phyloP scores from a whole-genome alignment of 1,140 invertebrate genomes.

The Trissolcus basalis region DNA sequence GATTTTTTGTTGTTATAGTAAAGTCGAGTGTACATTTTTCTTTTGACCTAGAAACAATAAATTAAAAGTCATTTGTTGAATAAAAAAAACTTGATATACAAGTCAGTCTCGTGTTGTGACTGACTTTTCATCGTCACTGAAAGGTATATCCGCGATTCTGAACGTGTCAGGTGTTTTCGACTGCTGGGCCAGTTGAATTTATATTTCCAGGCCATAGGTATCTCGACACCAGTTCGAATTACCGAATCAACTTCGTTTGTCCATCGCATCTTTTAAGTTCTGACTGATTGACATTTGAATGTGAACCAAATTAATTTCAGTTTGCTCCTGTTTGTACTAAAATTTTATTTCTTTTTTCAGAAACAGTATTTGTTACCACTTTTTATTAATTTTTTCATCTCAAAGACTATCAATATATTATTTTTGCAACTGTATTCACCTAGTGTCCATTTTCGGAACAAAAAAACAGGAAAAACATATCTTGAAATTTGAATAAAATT shows the following conservation, averaged over 20 bases:
- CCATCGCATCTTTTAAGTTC: slow-evolving; percentile 28
- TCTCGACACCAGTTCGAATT: slow-evolving; percentile 38
- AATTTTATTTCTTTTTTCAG: too few species aligned
- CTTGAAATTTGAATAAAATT: too few species aligned
- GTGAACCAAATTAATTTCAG: slow-evolving; percentile 1
- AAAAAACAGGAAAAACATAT: too few species aligned
- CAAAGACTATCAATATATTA: too few species aligned
- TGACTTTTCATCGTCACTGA: slow-evolving; percentile 12
- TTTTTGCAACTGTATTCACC: too few species aligned
- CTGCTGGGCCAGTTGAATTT: slow-evolving; percentile 29
- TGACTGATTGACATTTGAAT: slow-evolving; percentile 33
- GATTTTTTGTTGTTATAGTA: background rate
- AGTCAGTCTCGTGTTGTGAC: background rate
- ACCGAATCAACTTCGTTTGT: slow-evolving; percentile 40
- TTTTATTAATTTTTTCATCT: too few species aligned
- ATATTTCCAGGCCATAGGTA: slow-evolving; percentile 36
- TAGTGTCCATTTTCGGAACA: too few species aligned
- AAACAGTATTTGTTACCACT: background rate
- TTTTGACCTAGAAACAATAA: too few species aligned
- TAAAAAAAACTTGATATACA: slow-evolving; percentile 1
- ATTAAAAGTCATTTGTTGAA: too few species aligned
- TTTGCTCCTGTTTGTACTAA: too few species aligned
- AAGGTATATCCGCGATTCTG: slow-evolving; percentile 12
- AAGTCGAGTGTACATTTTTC: too few species aligned
- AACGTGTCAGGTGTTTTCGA: slow-evolving; percentile 35